Evolutionary conservation across 92 coral and sea anemone species (phyloP), one percentile per base, ranked within the genome.

Genomic region (Parazoanthus swiftii): DNA sequence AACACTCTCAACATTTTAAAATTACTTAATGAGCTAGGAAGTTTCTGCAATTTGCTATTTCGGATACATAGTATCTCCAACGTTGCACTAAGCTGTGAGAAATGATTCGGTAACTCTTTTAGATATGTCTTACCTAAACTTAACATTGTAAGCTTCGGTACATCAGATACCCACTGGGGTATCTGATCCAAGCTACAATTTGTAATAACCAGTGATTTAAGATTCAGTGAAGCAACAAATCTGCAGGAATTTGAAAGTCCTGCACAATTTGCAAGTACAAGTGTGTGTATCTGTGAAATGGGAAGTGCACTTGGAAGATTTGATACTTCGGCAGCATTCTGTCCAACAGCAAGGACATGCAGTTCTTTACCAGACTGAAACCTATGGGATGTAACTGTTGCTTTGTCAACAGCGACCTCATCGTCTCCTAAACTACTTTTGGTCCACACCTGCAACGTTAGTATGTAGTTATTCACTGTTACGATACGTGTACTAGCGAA

Each of bases 31-130:
- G 16, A 42, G 59, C 4, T 21, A 65, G 86, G 86, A 42, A 82
- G 86, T 42, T 82, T 71, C 50, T 67, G 77, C 71, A 82, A 42
- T 68, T 82, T 68, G 77, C 36, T 68, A 14, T 82, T 46, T 66
- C 86, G 86, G 68, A 82, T 8, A 67, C 86, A 82, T 46, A 82
- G 68, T 66, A 82, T 20, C 37, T 82, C 86, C 58, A 82, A 68
- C 8, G 51, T 82, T 46, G 21, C 11, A 44, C 39, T 66, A 82
- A 82, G 86, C 18, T 42, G 35, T 43, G 51, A 37, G 14, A 82
- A 66, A n/a, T 67, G 76, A 82, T 58, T 66, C 10, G 76, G 76
- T 44, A 82, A 44, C 58, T 82, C 86, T 33, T 68, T 82, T 33
- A 82, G 37, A 8, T 82, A 23, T 2, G 59, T 21, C 76, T 68